phyloP scores from a whole-genome alignment of 2,888 invertebrate genomes.

The Augochlorella aurata region DNA sequence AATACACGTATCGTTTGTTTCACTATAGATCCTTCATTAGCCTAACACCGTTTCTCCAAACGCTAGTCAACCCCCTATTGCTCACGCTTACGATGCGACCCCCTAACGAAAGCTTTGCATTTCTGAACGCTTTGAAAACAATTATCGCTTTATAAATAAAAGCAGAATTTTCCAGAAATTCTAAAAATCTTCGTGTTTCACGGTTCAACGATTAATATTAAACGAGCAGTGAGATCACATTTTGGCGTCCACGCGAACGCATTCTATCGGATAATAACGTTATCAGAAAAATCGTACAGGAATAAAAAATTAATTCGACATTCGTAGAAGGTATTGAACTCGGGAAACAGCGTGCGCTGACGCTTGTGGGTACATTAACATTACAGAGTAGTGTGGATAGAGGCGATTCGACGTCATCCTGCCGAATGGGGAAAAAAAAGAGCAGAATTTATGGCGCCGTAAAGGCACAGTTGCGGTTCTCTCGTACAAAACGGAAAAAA shows the following conservation, averaged over 20 bases:
- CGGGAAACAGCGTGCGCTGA: not conserved
- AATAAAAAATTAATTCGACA: not conserved
- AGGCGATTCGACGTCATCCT: constrained; percentile 17
- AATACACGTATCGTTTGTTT: not conserved
- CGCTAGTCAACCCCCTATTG: not conserved
- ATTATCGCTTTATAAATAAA: too few species aligned
- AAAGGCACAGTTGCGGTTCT: constrained; percentile 60
- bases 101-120: too few species aligned
- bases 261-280: not conserved
- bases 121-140: too few species aligned
- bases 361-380: constrained; percentile 19
- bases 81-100: not conserved
- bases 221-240: too few species aligned
- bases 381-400: constrained; percentile 24
- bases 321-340: not conserved
- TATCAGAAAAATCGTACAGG: not conserved
- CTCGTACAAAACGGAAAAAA: constrained; percentile 41
- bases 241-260: too few species aligned
- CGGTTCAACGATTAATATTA: too few species aligned
- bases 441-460: constrained; percentile 54
- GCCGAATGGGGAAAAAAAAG: constrained; percentile 27
- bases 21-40: not conserved
- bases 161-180: too few species aligned
- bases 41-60: too few species aligned
- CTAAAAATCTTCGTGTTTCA: too few species aligned